These are phyloP conservation scores for Paratrypauchen microcephalus DNA, from an alignment of 2,797 vertebrate genomes.

Conservation along the genomic window DNA sequence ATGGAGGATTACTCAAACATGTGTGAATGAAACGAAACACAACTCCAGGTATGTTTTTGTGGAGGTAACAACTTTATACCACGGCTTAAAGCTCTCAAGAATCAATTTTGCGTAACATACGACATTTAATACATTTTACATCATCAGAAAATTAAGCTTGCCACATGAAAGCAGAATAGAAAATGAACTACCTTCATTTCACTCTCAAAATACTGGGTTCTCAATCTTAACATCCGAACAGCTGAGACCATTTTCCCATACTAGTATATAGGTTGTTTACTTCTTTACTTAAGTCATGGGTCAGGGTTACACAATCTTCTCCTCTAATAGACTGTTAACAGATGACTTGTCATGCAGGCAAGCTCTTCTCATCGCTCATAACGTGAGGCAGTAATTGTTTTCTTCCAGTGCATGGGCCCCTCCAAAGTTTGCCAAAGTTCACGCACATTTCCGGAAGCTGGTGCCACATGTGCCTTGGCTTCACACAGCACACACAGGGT, in stretches of 20 bases:
- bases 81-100: too few relatives aligned
- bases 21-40: too few relatives aligned
- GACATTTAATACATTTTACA: too few relatives aligned
- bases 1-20: too few relatives aligned
- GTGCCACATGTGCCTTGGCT: constrained; percentile 8
- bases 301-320: not conserved
- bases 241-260: not conserved
- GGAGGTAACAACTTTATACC: too few relatives aligned
- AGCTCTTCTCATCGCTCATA: not conserved
- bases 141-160: too few relatives aligned
- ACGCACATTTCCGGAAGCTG: constrained; percentile 4
- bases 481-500: constrained; percentile 44
- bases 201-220: not conserved
- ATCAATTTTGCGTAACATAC: too few relatives aligned
- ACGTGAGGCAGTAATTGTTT: constrained; percentile 2
- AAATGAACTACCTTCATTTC: not conserved
- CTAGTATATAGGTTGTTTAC: not conserved
- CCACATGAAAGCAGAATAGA: too few relatives aligned
- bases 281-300: not conserved
- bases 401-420: constrained; percentile 6
- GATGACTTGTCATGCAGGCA: constrained; percentile 13
- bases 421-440: constrained; percentile 4
- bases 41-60: too few relatives aligned
- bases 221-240: not conserved
- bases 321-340: constrained; percentile 14